Conservation (phyloP, 2,888 invertebrate species). For the Myopa testacea region DNA sequence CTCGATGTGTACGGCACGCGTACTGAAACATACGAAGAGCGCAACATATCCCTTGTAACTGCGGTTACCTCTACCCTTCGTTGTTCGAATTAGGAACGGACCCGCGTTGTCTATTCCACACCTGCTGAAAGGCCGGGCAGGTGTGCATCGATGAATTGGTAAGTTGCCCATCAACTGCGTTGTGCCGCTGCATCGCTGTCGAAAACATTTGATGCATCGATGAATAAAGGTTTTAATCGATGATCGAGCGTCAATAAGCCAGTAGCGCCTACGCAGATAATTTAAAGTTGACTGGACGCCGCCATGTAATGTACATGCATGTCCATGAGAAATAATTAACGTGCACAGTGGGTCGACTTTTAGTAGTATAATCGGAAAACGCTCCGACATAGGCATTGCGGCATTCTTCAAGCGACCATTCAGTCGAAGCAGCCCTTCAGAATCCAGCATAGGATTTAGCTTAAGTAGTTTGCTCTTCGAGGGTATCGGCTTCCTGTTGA, state of each 20-base stretch:
- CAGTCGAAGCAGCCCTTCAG: neutral
- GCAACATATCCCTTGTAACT: conserved; percentile 31
- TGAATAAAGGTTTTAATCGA: neutral
- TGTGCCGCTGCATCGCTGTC: neutral
- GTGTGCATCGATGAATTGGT: neutral
- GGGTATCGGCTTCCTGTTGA: neutral
- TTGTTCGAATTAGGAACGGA: conserved; percentile 34
- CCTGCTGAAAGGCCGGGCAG: conserved; percentile 17
- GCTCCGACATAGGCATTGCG: neutral
- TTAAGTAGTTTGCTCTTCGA: neutral
- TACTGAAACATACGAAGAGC: too few species aligned
- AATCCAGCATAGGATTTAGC: conserved; percentile 1
- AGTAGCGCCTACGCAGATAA: neutral
- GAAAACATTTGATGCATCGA: neutral
- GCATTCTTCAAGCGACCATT: neutral
- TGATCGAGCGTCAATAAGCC: neutral
- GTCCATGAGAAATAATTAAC: neutral
- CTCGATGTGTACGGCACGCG: neutral
- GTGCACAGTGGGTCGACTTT: conserved; percentile 2
- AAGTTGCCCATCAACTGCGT: neutral
- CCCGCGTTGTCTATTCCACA: conserved; percentile 41
- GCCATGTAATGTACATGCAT: neutral
- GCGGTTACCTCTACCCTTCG: conserved; percentile 37
- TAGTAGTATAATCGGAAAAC: neutral
- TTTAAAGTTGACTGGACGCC: neutral